Conservation (phyloP, 1,140 invertebrate species). For the Lordiphosa collinella region DNA sequence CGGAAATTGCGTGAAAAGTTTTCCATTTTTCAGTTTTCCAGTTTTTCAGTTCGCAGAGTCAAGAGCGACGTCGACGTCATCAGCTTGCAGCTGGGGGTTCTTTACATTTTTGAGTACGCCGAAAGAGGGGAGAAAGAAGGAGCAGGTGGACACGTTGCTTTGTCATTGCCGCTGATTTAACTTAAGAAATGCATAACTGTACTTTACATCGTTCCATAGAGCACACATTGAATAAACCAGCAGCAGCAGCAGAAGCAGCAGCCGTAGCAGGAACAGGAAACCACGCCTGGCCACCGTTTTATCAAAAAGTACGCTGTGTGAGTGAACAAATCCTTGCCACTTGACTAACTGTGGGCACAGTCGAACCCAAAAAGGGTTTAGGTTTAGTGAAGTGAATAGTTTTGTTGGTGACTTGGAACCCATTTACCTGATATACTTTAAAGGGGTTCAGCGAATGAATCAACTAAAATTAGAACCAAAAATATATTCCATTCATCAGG, state of each 20-base stretch:
- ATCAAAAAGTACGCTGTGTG: conserved; percentile 36
- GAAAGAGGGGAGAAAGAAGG: no score
- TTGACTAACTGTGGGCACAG: conserved; percentile 16
- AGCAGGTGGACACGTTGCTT: conserved; percentile 25
- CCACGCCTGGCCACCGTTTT: conserved; percentile 38
- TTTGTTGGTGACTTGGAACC: neutral
- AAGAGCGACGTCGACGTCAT: conserved; percentile 55
- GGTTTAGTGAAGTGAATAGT: neutral
- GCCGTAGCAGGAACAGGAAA: conserved; percentile 16
- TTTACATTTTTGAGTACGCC: conserved; percentile 50
- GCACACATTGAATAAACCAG: conserved; percentile 34
- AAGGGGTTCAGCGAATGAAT: no score
- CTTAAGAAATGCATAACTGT: conserved; percentile 72
- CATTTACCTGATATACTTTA: no score
- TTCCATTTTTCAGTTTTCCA: conserved; percentile 7
- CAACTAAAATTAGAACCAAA: no score
- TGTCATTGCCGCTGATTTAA: conserved; percentile 69
- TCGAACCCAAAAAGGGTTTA: neutral
- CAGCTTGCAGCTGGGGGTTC: conserved; percentile 43
- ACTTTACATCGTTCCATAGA: conserved; percentile 52
- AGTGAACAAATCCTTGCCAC: conserved; percentile 23
- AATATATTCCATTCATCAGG: no score
- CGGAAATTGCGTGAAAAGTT: conserved; percentile 65
- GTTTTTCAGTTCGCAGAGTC: conserved; percentile 35
- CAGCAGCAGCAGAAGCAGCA: conserved; percentile 23